Evolutionary conservation across 2,797 vertebrate genomes (phyloP).

Genomic region (Gephyroberyx darwinii): DNA sequence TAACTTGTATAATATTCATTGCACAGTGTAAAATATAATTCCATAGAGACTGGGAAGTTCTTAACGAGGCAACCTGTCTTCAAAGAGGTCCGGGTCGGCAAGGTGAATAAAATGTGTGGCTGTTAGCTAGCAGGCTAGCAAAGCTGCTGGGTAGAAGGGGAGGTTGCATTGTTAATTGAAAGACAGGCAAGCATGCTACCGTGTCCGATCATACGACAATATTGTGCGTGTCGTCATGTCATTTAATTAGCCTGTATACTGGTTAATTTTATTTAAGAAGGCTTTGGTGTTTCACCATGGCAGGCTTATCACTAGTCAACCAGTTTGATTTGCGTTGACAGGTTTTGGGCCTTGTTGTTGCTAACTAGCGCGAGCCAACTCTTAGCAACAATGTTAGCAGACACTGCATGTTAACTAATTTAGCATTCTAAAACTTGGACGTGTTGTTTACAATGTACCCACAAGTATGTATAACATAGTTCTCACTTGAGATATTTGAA

Average conservation of each 20-base stretch:
- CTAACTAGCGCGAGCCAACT: conserved; percentile 43
- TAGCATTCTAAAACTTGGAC: neutral
- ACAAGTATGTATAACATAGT: neutral
- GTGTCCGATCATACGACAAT: conserved; percentile 1
- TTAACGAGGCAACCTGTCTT: conserved; percentile 68
- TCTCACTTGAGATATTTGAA: neutral
- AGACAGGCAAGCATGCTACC: conserved; percentile 36
- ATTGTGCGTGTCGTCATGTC: neutral
- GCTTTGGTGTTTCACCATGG: neutral
- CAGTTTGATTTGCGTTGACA: conserved; percentile 24
- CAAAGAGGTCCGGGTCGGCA: conserved; percentile 73
- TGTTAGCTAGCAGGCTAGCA: conserved; percentile 51
- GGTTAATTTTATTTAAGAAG: neutral
- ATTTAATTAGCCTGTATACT: too few relatives aligned
- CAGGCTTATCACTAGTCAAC: conserved; percentile 2
- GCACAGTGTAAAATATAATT: conserved; percentile 36
- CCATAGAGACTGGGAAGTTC: conserved; percentile 58
- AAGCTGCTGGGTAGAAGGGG: conserved; percentile 48
- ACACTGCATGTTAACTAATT: conserved; percentile 22
- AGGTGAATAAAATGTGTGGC: conserved; percentile 76
- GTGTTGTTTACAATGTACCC: conserved; percentile 6
- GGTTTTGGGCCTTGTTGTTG: conserved; percentile 63
- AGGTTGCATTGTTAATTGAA: conserved; percentile 73
- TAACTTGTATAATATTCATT: conserved; percentile 48
- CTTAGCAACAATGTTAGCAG: conserved; percentile 42